Evolutionary conservation across 2,113 vertebrate genomes (phyloP).

Genomic region (Talpa occidentalis): DNA sequence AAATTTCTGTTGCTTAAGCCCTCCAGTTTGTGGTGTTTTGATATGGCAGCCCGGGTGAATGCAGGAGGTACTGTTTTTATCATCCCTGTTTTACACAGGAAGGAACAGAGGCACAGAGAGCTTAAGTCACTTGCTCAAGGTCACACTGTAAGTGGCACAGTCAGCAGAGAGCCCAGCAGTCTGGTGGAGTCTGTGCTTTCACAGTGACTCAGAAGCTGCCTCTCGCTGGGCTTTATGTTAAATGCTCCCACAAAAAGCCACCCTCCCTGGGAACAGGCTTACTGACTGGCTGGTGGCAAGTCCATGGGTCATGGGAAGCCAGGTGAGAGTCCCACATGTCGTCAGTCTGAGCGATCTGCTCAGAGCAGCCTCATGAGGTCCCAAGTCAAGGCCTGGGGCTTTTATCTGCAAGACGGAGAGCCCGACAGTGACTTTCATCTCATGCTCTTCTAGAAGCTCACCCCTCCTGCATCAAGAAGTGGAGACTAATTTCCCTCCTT

Average conservation of each 20-base stretch:
- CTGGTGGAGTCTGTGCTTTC: not conserved
- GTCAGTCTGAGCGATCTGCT: not conserved
- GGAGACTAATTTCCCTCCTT: not conserved
- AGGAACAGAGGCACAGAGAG: not conserved
- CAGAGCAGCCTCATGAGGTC: not conserved
- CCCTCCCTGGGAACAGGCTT: not conserved
- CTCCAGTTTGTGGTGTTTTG: not conserved
- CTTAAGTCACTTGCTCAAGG: not conserved
- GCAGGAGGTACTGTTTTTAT: not conserved
- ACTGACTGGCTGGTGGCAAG: not conserved
- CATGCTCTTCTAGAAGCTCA: not conserved
- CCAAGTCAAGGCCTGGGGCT: not conserved
- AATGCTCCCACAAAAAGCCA: not conserved
- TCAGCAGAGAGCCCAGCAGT: not conserved
- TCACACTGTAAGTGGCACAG: not conserved
- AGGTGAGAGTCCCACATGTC: not conserved
- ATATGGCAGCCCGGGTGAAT: not conserved
- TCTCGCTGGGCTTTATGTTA: not conserved
- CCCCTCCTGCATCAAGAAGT: not conserved
- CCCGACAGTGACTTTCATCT: no score
- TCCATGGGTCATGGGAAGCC: fast-evolving
- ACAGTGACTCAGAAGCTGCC: not conserved
- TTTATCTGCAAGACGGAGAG: not conserved
- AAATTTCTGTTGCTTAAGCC: not conserved
- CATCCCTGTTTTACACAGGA: not conserved